Evolutionary conservation across 1,140 invertebrate species (phyloP).

Genomic region (Pentalonia nigronervosa): DNA sequence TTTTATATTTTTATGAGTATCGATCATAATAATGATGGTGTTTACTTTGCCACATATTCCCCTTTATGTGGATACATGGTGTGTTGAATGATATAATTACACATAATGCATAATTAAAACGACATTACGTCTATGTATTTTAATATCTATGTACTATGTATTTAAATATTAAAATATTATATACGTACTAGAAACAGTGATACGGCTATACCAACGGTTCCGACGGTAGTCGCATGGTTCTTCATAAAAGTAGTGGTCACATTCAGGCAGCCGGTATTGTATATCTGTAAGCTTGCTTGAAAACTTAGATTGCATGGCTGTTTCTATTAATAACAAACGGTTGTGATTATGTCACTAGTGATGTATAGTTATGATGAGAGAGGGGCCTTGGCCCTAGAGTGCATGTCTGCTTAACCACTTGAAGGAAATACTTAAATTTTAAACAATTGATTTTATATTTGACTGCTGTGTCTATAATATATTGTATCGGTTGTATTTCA

Average conservation of each 20-base stretch:
- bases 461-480: too few relatives aligned
- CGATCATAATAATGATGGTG: not conserved
- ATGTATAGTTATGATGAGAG: too few relatives aligned
- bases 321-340: slow-evolving; percentile 34
- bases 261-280: slow-evolving; percentile 76
- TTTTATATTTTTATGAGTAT: too few relatives aligned
- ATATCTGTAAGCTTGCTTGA: slow-evolving; percentile 72
- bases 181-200: slow-evolving; percentile 79
- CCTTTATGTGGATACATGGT: too few relatives aligned
- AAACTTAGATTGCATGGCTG: slow-evolving; percentile 59
- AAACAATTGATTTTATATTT: too few relatives aligned
- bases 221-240: slow-evolving; percentile 80
- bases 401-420: too few relatives aligned
- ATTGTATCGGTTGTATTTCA: too few relatives aligned
- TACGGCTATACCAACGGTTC: slow-evolving; percentile 80
- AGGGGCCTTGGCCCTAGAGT: too few relatives aligned
- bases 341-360: not conserved
- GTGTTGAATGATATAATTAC: not conserved
- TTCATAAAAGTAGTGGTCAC: slow-evolving; percentile 75
- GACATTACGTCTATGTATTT: not conserved
- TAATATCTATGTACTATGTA: not conserved
- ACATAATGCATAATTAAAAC: not conserved
- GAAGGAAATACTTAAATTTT: too few relatives aligned
- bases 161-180: not conserved
- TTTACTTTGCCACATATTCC: not conserved